Percentiles rank a stretch among this genome's conserved stretches.
Evolutionary conservation across 2,888 invertebrate genomes (phyloP).

Genomic region (Apamea crenata): DNA sequence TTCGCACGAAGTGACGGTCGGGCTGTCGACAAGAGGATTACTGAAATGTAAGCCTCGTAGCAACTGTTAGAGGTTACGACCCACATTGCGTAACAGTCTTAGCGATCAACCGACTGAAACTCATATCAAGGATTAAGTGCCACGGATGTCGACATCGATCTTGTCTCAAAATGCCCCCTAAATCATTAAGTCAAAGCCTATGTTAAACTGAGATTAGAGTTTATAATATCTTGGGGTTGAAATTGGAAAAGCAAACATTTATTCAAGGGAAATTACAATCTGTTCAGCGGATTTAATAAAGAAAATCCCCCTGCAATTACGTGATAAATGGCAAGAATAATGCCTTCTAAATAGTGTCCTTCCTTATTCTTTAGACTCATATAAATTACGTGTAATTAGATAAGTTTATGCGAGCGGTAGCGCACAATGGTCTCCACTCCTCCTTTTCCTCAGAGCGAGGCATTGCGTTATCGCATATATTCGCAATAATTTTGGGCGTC

Average conservation of each 20-base stretch:
- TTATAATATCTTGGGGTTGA: constrained; percentile 62
- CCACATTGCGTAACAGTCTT: constrained; percentile 69
- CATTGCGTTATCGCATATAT: constrained; percentile 80
- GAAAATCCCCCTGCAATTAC: constrained; percentile 41
- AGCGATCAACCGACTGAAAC: constrained; percentile 76
- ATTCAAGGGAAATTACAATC: constrained; percentile 38
- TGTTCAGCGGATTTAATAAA: constrained; percentile 29
- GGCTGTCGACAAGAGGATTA: constrained; percentile 77
- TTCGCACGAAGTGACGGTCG: constrained; percentile 53
- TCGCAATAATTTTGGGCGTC: constrained; percentile 80
- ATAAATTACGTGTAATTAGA: constrained; percentile 80
- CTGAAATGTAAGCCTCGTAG: constrained; percentile 71
- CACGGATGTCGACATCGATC: constrained; percentile 70
- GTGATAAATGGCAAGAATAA: constrained; percentile 43
- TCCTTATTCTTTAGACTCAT: constrained; percentile 63
- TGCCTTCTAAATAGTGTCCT: constrained; percentile 51
- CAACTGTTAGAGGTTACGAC: constrained; percentile 66
- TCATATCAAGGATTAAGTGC: constrained; percentile 81
- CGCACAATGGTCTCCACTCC: constrained; percentile 73
- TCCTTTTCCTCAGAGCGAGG: constrained; percentile 62
- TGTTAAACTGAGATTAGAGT: constrained; percentile 72
- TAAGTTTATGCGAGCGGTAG: constrained; percentile 78
- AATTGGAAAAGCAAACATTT: constrained; percentile 59
- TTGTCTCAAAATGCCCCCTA: constrained; percentile 64
- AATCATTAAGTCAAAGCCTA: constrained; percentile 71